Evolutionary conservation across 2,797 vertebrate genomes (phyloP).

Genomic region (Antennarius maculatus): DNA sequence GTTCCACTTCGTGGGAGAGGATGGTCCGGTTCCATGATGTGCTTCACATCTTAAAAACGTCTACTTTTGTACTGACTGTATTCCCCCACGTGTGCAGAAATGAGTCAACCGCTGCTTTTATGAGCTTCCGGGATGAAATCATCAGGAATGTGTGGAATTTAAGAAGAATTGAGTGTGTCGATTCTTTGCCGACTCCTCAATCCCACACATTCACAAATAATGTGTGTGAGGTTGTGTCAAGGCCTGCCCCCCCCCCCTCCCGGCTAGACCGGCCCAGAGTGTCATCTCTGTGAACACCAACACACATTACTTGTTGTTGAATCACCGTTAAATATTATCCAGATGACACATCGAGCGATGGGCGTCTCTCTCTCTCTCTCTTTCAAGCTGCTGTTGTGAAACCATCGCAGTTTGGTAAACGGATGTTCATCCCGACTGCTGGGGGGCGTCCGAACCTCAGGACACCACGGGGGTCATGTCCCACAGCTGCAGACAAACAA

Average conservation of each 20-base stretch:
- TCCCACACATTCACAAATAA: slow-evolving; percentile 1
- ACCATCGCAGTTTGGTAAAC: slow-evolving; percentile 24
- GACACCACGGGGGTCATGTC: slow-evolving; percentile 98
- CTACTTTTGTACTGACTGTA: background rate
- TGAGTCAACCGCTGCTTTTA: background rate
- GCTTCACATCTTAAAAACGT: slow-evolving; percentile 9
- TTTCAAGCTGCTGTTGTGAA: background rate
- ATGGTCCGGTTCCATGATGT: background rate
- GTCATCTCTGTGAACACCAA: slow-evolving; percentile 19
- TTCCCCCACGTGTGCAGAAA: background rate
- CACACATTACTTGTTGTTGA: slow-evolving; percentile 29
- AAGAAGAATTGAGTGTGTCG: slow-evolving; percentile 20
- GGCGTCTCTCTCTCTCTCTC: slow-evolving; percentile 4
- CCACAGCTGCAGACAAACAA: slow-evolving; percentile 86
- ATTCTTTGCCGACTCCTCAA: slow-evolving; percentile 16
- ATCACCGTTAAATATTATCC: slow-evolving; percentile 53
- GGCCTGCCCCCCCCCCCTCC: slow-evolving; percentile 11
- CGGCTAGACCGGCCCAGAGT: slow-evolving; percentile 36
- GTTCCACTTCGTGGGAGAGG: background rate
- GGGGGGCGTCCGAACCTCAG: slow-evolving; percentile 73
- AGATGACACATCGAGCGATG: slow-evolving; percentile 25
- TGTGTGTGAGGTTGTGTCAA: slow-evolving; percentile 13
- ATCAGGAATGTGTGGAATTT: slow-evolving; percentile 44
- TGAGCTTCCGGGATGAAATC: slow-evolving; percentile 33
- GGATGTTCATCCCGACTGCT: slow-evolving; percentile 13